Conservation (phyloP, 2,888 invertebrate species). For the Caenorhabditis angaria region DNA sequence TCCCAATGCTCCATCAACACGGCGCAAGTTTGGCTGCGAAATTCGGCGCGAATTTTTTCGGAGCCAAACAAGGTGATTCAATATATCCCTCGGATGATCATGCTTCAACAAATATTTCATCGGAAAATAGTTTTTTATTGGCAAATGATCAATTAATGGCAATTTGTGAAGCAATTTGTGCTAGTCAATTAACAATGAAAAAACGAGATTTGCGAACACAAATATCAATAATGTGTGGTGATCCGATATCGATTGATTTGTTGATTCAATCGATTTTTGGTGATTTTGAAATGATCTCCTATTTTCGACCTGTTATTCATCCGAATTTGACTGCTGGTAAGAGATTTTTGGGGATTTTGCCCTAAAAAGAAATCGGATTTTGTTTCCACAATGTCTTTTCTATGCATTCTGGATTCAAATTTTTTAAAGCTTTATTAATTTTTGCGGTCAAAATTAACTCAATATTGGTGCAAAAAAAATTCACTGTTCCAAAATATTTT, state of each 20-base stretch:
- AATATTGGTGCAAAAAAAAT: no score
- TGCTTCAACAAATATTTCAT: conserved; percentile 8
- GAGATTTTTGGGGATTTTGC: conserved; percentile 6
- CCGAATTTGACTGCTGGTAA: conserved; percentile 11
- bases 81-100: conserved; percentile 6
- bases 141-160: conserved; percentile 44
- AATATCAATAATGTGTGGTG: conserved; percentile 58
- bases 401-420: background rate
- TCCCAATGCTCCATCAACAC: conserved; percentile 45
- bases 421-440: no score
- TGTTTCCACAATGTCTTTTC: background rate
- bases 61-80: background rate
- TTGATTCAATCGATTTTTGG: conserved; percentile 35
- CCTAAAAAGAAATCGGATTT: no score
- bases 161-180: conserved; percentile 52
- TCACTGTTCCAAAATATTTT: no score
- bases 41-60: conserved; percentile 12
- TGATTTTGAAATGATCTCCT: conserved; percentile 10
- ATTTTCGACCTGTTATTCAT: conserved; percentile 18
- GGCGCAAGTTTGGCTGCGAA: conserved; percentile 11
- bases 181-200: conserved; percentile 34
- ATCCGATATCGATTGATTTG: conserved; percentile 42
- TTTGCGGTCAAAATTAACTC: no score
- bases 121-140: background rate
- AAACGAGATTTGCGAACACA: conserved; percentile 48